These are phyloP conservation scores for Channa maculata DNA, from an alignment of 2,113 vertebrate species.

Conservation along the genomic window DNA sequence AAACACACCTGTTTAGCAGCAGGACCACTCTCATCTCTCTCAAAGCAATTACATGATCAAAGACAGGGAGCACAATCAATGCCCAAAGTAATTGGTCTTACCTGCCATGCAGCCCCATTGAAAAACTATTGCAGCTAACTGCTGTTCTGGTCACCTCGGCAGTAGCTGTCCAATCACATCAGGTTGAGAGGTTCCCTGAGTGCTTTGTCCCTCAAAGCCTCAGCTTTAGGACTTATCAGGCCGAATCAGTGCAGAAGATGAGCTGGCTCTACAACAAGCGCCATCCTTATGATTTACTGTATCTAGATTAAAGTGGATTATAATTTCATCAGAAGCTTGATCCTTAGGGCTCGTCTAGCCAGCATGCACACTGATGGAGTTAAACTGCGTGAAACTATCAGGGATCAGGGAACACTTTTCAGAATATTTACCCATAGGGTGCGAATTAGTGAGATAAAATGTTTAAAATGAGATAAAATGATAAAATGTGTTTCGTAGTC, in stretches of 20 bases:
- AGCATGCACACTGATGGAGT: neutral
- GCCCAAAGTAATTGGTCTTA: constrained; percentile 78
- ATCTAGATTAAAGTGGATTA: constrained; percentile 55
- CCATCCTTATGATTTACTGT: constrained; percentile 28
- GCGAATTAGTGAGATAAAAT: neutral
- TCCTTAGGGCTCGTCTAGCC: constrained; percentile 7
- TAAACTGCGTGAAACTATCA: constrained; percentile 32
- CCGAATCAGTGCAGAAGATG: constrained; percentile 26
- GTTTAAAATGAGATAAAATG: neutral
- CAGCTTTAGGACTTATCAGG: constrained; percentile 35
- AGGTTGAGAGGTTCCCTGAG: constrained; percentile 40
- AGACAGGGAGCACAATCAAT: constrained; percentile 75
- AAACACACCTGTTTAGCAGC: constrained; percentile 66
- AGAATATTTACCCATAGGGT: neutral
- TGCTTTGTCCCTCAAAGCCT: neutral
- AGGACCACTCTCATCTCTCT: constrained; percentile 65
- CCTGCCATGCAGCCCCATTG: constrained; percentile 69
- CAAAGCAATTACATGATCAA: constrained; percentile 79
- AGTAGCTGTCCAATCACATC: constrained; percentile 64
- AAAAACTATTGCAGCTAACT: constrained; percentile 73
- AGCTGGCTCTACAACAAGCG: constrained; percentile 4
- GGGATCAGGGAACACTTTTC: neutral
- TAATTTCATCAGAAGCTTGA: constrained; percentile 62
- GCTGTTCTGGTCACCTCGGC: constrained; percentile 60
- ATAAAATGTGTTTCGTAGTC: neutral